Base-by-base conservation (phyloP, 2,113 vertebrate genomes). In the Hemiprocne comata region DNA sequence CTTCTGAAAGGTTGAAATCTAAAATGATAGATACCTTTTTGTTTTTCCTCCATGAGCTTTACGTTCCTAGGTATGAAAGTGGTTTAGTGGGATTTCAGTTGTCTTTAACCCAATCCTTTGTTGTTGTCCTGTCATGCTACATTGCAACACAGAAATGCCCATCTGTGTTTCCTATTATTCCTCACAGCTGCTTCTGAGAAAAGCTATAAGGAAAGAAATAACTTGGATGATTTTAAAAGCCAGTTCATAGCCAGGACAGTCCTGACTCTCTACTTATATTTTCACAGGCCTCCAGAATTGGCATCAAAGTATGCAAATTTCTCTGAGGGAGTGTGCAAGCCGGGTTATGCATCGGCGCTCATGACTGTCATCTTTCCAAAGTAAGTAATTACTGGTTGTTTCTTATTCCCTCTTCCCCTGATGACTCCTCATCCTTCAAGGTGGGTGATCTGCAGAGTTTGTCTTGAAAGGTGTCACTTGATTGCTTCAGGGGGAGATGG, bases 291-390 rank as follows among this genome's bases (percentile, higher is more conserved):
- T 95, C 97, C 94, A 65, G 99, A 99, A 89, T 94, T 99, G 96
- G 95, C 97, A 87, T 98, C 98, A 93, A 99, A 99, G 97, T 99
- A 99, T 42, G 98, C 98, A 86, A 99, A 99, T 98, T 98, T 99
- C 95, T 99, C 98, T 36, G 98, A 99, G 70, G 99, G 99, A 94
- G 85, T 94, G 87, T 99, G 99, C 98, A 99, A 98, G 85, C 99
- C 98, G 20, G 99, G 99, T 95, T 99, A 99, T 61, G 98, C 99
- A 64, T 98, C 99, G 71, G 99, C 99, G 62, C 98, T 99, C 97
- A 99, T 99, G 99, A 98, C 98, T 48, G 96, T 98, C 97, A 99
- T 99, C 98, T 99, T 99, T 94, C 99, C 99, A 86, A 99, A 99
- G 99, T 99, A 98, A 99, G 99, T 97, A 77, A 74, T 76, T 18